Percentiles rank a stretch among this genome's conserved stretches.
Evolutionary conservation across 2,888 invertebrate genomes (phyloP).

Genomic region (Andrena bicolor): DNA sequence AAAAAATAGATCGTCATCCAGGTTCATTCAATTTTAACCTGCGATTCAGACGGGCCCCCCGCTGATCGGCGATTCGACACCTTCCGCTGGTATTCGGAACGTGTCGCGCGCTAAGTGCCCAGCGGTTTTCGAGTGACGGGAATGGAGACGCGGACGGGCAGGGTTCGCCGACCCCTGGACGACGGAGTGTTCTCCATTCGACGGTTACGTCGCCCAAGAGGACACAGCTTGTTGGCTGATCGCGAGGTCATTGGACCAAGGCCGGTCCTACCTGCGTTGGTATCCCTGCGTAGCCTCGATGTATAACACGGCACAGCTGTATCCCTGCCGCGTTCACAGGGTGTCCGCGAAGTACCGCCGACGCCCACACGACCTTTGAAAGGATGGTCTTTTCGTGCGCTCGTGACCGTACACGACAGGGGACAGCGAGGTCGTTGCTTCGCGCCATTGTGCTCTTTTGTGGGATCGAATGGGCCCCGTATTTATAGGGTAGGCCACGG

Average conservation of each 20-base stretch:
- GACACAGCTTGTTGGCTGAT: constrained; percentile 52
- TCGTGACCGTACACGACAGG: constrained; percentile 57
- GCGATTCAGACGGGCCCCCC: background rate
- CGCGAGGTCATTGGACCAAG: constrained; percentile 81
- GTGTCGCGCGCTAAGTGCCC: background rate
- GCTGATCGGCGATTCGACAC: background rate
- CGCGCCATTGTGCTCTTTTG: constrained; percentile 57
- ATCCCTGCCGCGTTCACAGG: constrained; percentile 47
- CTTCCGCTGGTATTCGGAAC: background rate
- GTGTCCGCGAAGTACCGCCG: constrained; percentile 49
- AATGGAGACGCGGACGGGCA: constrained; percentile 40
- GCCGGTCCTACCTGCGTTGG: constrained; percentile 76
- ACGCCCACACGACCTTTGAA: constrained; percentile 71
- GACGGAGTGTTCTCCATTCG: constrained; percentile 42
- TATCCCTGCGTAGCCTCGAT: constrained; percentile 44
- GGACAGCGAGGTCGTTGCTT: constrained; percentile 64
- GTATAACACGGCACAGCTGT: constrained; percentile 43
- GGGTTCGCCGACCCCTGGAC: constrained; percentile 35
- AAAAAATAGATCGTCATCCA: background rate
- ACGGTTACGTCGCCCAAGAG: constrained; percentile 37
- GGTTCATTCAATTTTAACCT: background rate
- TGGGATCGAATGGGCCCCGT: constrained; percentile 56
- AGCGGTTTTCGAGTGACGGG: constrained; percentile 52
- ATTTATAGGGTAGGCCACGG: constrained; percentile 43
- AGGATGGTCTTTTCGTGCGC: constrained; percentile 63